Percentiles rank a stretch among this genome's conserved stretches.
Conservation (phyloP, 2,888 invertebrate genomes). For the Temnothorax rugatulus region DNA sequence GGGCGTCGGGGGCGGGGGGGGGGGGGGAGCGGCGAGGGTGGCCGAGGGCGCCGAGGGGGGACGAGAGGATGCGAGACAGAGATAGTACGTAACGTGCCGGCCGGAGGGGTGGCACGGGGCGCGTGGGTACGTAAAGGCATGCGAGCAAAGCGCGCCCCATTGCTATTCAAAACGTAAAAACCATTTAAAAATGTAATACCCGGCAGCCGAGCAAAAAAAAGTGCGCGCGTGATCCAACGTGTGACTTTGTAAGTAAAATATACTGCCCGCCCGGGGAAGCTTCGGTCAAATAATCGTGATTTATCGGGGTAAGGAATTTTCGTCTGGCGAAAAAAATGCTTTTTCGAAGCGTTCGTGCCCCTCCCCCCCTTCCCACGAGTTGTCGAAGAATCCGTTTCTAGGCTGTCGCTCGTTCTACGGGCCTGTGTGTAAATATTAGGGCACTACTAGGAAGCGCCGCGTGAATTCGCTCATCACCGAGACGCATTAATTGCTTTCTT, state of each 20-base stretch:
- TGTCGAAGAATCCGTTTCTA: slow-evolving; percentile 34
- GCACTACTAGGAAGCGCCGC: background rate
- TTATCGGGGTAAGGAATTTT: slow-evolving; percentile 85
- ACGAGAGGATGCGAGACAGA: slow-evolving; percentile 43
- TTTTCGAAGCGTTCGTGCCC: slow-evolving; percentile 64
- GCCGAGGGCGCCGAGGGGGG: background rate
- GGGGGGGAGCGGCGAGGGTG: background rate
- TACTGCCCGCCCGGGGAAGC: slow-evolving; percentile 84
- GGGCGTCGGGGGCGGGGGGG: background rate
- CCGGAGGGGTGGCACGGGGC: slow-evolving; percentile 44
- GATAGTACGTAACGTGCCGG: slow-evolving; percentile 58
- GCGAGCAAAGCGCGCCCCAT: slow-evolving; percentile 77
- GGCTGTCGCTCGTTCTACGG: background rate
- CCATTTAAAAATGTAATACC: slow-evolving; percentile 86
- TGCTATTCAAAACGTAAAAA: slow-evolving; percentile 86
- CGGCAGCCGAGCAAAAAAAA: slow-evolving; percentile 72
- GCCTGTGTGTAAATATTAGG: slow-evolving; percentile 14
- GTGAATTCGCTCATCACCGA: background rate
- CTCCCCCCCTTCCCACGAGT: background rate
- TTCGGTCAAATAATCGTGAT: slow-evolving; percentile 86
- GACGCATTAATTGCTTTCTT: background rate
- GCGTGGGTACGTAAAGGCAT: slow-evolving; percentile 69
- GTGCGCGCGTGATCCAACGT: slow-evolving; percentile 83
- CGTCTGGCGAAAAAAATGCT: slow-evolving; percentile 72
- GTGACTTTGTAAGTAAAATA: slow-evolving; percentile 86